These are phyloP conservation scores for Tenthredo amoena DNA, from an alignment of 2,888 invertebrate genomes.

Conservation along the genomic window DNA sequence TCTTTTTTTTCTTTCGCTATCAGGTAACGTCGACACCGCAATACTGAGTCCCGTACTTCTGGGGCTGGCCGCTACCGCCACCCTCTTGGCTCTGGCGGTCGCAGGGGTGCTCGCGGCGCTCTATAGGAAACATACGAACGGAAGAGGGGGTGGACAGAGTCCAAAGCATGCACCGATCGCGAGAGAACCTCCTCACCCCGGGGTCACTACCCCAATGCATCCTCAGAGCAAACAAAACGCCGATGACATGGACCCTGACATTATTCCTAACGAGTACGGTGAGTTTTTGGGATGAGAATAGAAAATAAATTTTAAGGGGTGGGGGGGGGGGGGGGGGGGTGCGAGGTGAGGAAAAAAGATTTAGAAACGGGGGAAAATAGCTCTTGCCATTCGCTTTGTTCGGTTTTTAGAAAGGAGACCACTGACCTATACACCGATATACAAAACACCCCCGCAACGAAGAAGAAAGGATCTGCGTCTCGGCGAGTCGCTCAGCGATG, in stretches of 20 bases:
- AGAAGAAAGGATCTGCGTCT: constrained; percentile 69
- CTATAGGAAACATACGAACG: constrained; percentile 80
- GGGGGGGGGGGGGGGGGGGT: too few species aligned
- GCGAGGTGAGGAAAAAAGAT: not conserved
- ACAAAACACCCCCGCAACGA: constrained; percentile 74
- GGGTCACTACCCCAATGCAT: constrained; percentile 77
- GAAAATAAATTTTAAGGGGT: too few species aligned
- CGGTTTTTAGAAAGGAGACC: constrained; percentile 72
- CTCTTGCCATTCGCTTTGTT: not conserved
- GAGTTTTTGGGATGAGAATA: constrained; percentile 70
- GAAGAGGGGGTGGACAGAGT: constrained; percentile 69
- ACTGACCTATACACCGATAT: constrained; percentile 73
- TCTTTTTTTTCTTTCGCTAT: not conserved
- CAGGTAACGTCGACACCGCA: constrained; percentile 71
- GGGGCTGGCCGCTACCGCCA: constrained; percentile 88
- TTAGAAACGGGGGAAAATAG: not conserved
- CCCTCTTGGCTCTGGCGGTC: constrained; percentile 87
- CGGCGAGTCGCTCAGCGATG: constrained; percentile 69
- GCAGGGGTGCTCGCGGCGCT: constrained; percentile 88
- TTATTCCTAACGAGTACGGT: constrained; percentile 94
- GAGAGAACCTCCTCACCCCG: constrained; percentile 74
- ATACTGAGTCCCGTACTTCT: constrained; percentile 87
- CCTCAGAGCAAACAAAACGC: constrained; percentile 80
- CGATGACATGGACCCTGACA: constrained; percentile 91
- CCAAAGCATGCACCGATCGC: constrained; percentile 75